These are phyloP conservation scores for Julus scanicus DNA, from an alignment of 2,888 invertebrate species.

Conservation along the genomic window DNA sequence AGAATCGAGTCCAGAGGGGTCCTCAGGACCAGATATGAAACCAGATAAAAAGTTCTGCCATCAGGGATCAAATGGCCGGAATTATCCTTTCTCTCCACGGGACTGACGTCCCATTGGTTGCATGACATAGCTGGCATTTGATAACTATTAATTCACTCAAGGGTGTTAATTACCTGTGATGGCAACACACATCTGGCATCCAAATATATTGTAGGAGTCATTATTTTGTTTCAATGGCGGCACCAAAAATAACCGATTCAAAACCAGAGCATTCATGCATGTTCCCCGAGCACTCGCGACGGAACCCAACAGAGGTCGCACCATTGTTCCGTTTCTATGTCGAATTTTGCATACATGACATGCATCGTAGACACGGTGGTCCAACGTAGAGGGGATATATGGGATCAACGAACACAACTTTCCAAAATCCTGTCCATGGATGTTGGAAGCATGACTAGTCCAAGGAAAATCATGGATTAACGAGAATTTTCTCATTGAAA, in stretches of 20 bases:
- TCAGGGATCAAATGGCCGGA: not conserved
- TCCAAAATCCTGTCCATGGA: not conserved
- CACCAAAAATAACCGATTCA: slow-evolving; percentile 28
- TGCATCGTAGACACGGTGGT: slow-evolving; percentile 22
- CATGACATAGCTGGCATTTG: not conserved
- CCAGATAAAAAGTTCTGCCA: not conserved
- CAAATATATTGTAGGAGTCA: not conserved
- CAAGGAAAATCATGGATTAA: slow-evolving; percentile 15
- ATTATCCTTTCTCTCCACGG: slow-evolving; percentile 3
- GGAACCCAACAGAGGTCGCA: slow-evolving; percentile 11
- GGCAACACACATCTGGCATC: slow-evolving; percentile 8
- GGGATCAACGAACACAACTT: not conserved
- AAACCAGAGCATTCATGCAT: slow-evolving; percentile 5
- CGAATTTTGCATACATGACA: slow-evolving; percentile 33
- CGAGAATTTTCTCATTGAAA: not conserved
- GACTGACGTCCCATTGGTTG: not conserved
- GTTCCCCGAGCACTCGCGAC: not conserved
- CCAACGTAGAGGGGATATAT: not conserved
- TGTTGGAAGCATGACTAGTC: not conserved
- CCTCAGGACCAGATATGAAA: not conserved
- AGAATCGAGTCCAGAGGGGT: not conserved
- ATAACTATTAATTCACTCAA: slow-evolving; percentile 22
- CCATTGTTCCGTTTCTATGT: not conserved
- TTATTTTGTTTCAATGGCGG: slow-evolving; percentile 4
- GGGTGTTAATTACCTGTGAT: slow-evolving; percentile 33